Conservation (phyloP, 1,140 invertebrate genomes). For the Periplaneta americana region DNA sequence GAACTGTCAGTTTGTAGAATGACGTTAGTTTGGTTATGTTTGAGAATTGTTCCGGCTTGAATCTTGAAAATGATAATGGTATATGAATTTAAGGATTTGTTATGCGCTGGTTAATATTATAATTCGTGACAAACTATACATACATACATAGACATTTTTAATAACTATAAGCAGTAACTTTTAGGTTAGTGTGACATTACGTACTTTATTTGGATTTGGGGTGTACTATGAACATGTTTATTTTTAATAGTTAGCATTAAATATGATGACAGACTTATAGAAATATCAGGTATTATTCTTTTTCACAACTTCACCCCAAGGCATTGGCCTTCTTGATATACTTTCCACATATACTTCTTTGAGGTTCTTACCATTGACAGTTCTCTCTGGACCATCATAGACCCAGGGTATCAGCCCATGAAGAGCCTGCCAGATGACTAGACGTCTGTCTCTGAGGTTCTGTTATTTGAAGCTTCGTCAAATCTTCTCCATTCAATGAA, state of each 20-base stretch:
- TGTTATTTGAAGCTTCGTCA: background rate
- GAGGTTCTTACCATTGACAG: background rate
- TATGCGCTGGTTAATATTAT: background rate
- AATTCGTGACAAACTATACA: background rate
- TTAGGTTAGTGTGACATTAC: background rate
- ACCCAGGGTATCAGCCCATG: background rate
- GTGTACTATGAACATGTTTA: background rate
- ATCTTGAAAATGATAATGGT: background rate
- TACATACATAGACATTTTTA: background rate
- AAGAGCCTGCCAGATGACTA: background rate
- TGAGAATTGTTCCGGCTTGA: background rate
- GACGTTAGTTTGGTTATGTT: background rate
- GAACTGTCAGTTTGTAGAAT: background rate
- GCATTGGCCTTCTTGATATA: background rate
- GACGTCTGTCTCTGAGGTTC: background rate
- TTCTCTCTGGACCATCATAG: background rate
- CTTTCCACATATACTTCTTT: background rate
- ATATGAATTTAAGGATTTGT: background rate
- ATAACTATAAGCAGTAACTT: background rate
- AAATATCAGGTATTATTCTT: background rate
- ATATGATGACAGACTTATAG: background rate
- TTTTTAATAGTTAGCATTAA: background rate
- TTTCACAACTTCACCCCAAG: background rate
- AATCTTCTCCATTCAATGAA: background rate
- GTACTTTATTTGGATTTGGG: background rate